Evolutionary conservation across 1,140 invertebrate genomes (phyloP).

Genomic region (Conus betulinus): DNA sequence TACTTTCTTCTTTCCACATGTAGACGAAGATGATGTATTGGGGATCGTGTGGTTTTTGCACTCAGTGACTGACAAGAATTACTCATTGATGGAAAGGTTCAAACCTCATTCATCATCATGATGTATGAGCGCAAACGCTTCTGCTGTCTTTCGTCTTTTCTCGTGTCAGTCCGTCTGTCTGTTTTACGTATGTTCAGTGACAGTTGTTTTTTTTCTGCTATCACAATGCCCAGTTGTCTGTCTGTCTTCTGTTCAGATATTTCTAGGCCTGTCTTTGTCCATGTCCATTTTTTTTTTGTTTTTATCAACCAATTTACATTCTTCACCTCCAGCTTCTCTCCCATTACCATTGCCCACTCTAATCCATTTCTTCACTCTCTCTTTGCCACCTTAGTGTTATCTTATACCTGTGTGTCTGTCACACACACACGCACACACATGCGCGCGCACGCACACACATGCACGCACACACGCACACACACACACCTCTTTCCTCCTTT

Average conservation of each 20-base stretch:
- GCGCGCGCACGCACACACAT: too few species aligned
- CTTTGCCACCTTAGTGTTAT: too few species aligned
- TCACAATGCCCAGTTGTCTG: background rate
- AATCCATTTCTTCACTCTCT: background rate
- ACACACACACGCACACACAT: too few species aligned
- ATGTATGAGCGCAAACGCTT: background rate
- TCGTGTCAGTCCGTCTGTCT: background rate
- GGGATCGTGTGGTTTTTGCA: background rate
- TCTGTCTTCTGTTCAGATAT: background rate
- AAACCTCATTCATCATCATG: background rate
- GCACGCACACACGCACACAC: too few species aligned
- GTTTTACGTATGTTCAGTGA: background rate
- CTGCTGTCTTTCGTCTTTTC: background rate
- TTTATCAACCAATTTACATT: background rate
- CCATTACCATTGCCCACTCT: too few species aligned
- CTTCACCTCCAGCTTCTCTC: background rate
- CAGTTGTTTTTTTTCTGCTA: background rate
- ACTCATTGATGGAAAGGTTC: background rate
- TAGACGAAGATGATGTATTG: background rate
- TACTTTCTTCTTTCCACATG: too few species aligned
- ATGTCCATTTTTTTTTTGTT: background rate
- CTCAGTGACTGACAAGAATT: background rate
- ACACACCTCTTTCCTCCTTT: too few species aligned
- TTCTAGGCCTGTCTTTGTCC: background rate
- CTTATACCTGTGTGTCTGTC: too few species aligned